Base-by-base conservation (phyloP, 2,888 invertebrate genomes). In the Brenthis ino region DNA sequence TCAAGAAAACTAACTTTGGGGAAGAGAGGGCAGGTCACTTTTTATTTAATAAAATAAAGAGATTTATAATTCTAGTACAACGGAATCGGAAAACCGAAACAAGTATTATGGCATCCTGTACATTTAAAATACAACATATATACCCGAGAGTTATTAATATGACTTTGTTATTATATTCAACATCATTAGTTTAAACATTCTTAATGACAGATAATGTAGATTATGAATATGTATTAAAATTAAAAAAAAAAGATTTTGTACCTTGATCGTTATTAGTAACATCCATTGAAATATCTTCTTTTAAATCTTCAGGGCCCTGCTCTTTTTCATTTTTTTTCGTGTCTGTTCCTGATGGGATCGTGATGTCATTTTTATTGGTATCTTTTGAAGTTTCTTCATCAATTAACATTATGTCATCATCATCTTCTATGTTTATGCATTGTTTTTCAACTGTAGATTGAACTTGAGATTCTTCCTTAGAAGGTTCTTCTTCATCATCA, bases 371-470 rank as follows among this genome's bases (percentile, higher is more conserved):
- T 16, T 68, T 66, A n/a, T 43, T 57, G n/a, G 57, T 65, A 63
- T 67, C 71, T 54, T 69, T 71, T 64, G 13, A 47, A 64, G 74
- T 71, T 58, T 85, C 85, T 69, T 92, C 92, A 78, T 90, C 91
- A 73, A 92, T 87, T 20, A 93, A 69, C 88, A 93, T 87, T 33
- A 93, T 85, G 72, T 91, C 91, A 77, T 92, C 90, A 77, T 91
- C 89, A 75, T 90, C 89, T 67, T 89, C 89, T 74, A 88, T 77
- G 77, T 85, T 81, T 68, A 88, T 87, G 75, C 86, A 85, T 76
- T 83, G 79, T 77, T 87, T 85, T 33, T 84, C 80, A 57, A 33
- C 20, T 43, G 53, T 1, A 56, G 5, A 48, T 33, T 69, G 72
- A 14, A 28, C 53, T 51, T 65, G 47, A 50, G 76, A 69, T 14